A percentile compares a stretch with the other conserved stretches of the same genome.
These are phyloP conservation scores for Cataglyphis livida DNA, from an alignment of 2,888 invertebrate species.

Conservation along the genomic window DNA sequence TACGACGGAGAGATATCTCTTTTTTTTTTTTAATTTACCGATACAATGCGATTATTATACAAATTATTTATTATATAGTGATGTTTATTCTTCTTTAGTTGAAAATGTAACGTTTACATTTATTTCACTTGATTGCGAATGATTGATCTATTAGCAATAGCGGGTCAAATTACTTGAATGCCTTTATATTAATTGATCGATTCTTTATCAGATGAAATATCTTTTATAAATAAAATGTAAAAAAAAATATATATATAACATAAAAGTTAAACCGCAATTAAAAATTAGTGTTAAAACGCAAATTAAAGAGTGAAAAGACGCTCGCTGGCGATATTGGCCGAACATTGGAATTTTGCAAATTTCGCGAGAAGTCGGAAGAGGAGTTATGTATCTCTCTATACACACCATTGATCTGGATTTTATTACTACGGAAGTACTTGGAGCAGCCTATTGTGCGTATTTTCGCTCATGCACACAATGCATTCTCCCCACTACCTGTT, in stretches of 20 bases:
- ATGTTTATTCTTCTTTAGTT: neutral
- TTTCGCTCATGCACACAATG: slow-evolving; percentile 50
- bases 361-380: slow-evolving; percentile 22
- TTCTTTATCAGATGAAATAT: neutral
- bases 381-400: neutral
- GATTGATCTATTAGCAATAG: neutral
- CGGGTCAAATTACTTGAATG: neutral
- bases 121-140: neutral
- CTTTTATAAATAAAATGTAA: neutral
- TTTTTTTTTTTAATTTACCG: neutral
- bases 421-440: slow-evolving; percentile 45
- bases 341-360: neutral
- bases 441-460: slow-evolving; percentile 45
- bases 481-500: neutral
- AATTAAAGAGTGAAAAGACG: neutral
- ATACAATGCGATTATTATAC: neutral
- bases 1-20: no score
- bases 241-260: neutral
- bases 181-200: neutral
- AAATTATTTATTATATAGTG: neutral
- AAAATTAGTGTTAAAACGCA: neutral
- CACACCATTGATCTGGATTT: slow-evolving; percentile 46
- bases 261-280: neutral
- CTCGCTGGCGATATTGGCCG: neutral
- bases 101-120: neutral